Percentiles rank a stretch among this genome's conserved stretches.
phyloP scores from a whole-genome alignment of 2,113 vertebrate genomes.

The Gopherus evgoodei region DNA sequence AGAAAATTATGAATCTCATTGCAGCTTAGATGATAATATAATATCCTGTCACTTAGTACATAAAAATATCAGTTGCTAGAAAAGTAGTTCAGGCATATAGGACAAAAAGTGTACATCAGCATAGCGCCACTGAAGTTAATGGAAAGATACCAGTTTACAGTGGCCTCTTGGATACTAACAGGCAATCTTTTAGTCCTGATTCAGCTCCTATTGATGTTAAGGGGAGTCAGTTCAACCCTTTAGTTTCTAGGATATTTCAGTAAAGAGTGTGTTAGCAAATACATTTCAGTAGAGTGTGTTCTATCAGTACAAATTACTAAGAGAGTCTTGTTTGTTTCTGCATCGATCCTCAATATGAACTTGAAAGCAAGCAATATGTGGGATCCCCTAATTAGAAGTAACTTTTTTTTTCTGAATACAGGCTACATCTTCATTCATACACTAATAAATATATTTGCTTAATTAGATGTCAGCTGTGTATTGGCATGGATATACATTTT shows the following conservation, averaged over 20 bases:
- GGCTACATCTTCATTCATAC: conserved; percentile 52
- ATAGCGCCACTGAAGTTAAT: neutral
- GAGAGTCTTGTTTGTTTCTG: conserved; percentile 17
- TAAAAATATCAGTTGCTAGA: conserved; percentile 43
- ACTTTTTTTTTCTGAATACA: conserved; percentile 45
- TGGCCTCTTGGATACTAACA: neutral
- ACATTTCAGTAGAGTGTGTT: conserved; percentile 33
- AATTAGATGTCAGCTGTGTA: conserved; percentile 81
- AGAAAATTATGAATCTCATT: conserved; percentile 13
- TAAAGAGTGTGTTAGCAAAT: conserved; percentile 29
- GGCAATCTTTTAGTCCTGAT: neutral
- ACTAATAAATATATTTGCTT: conserved; percentile 80
- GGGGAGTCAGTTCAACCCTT: neutral
- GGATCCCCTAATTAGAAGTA: conserved; percentile 40
- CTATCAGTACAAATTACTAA: conserved; percentile 9
- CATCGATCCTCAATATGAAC: neutral
- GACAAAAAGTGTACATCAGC: neutral
- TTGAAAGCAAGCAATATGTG: conserved; percentile 13
- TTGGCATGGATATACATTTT: conserved; percentile 82
- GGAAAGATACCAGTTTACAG: neutral
- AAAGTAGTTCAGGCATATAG: neutral
- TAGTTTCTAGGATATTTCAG: conserved; percentile 34
- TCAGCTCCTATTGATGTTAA: neutral
- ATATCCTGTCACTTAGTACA: conserved; percentile 47
- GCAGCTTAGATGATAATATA: neutral